A percentile compares a stretch with the other conserved stretches of the same genome.
Evolutionary conservation across 2,888 invertebrate species (phyloP).

Genomic region (Lycia hirtaria): DNA sequence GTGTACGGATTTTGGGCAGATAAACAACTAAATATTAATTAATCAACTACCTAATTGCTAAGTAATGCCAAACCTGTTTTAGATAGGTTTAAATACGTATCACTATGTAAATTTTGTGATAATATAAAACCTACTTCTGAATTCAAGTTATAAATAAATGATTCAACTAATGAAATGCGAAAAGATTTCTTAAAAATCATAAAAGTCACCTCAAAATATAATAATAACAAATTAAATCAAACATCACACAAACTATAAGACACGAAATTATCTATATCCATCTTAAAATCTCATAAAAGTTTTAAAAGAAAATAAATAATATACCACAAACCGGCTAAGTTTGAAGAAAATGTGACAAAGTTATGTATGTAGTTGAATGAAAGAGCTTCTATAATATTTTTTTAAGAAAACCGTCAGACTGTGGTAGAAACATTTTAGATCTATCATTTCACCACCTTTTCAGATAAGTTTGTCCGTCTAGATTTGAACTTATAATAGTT

Average conservation of each 20-base stretch:
- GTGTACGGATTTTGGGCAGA: too few relatives aligned
- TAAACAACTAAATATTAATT: too few relatives aligned
- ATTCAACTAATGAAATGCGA: too few relatives aligned
- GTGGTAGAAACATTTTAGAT: not conserved
- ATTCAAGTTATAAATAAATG: too few relatives aligned
- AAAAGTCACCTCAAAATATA: not conserved
- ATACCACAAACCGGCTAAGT: constrained; percentile 20
- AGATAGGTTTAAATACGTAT: too few relatives aligned
- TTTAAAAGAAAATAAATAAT: constrained; percentile 7
- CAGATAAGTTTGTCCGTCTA: not conserved
- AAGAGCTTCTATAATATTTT: not conserved
- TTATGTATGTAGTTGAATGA: not conserved
- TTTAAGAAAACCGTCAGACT: not conserved
- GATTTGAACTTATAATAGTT: constrained; percentile 25
- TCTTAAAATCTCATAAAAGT: constrained; percentile 20
- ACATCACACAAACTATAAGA: not conserved
- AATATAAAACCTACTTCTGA: too few relatives aligned
- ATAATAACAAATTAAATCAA: not conserved
- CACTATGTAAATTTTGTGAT: too few relatives aligned
- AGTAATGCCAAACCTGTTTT: too few relatives aligned
- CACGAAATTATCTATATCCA: constrained; percentile 1
- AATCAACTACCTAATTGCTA: too few relatives aligned
- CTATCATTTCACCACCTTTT: not conserved
- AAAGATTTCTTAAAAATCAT: too few relatives aligned
- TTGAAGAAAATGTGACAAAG: not conserved